Percentiles rank a stretch among this genome's conserved stretches.
These are phyloP conservation scores for Oryzias celebensis DNA, from an alignment of 2,113 vertebrate genomes.

Conservation along the genomic window DNA sequence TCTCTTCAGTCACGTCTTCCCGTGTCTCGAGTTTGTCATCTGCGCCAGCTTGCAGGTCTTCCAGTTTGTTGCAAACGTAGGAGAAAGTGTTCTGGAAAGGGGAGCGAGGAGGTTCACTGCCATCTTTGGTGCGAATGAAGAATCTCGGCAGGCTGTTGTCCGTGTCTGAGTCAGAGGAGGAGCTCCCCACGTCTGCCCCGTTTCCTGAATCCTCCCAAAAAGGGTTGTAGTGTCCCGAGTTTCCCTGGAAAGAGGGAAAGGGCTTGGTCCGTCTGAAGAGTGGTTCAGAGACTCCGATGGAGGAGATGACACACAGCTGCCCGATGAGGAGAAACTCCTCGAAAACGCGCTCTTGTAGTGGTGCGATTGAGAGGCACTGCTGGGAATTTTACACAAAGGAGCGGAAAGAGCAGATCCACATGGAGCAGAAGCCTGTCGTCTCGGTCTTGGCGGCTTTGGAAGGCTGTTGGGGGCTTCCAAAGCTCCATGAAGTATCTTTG, in stretches of 20 bases:
- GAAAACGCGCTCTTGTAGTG: constrained; percentile 77
- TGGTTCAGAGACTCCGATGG: constrained; percentile 53
- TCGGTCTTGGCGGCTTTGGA: constrained; percentile 83
- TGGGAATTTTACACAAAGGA: constrained; percentile 83
- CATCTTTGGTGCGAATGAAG: constrained; percentile 80
- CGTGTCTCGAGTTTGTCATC: constrained; percentile 30
- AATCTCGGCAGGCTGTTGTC: constrained; percentile 74
- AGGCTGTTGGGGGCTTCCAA: constrained; percentile 83
- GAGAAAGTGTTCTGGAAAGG: constrained; percentile 87
- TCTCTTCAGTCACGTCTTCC: constrained; percentile 34
- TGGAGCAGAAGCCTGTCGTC: constrained; percentile 83
- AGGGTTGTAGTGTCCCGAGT: constrained; percentile 86
- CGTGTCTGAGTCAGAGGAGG: constrained; percentile 72
- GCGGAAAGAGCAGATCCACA: constrained; percentile 89
- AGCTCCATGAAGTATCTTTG: constrained; percentile 78
- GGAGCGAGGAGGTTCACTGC: constrained; percentile 79
- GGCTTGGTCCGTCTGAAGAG: constrained; percentile 53
- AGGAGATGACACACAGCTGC: constrained; percentile 44
- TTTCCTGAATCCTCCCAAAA: constrained; percentile 83
- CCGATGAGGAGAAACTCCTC: constrained; percentile 59
- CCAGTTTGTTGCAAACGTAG: constrained; percentile 88
- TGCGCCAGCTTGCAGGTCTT: constrained; percentile 77
- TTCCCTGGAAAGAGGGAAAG: constrained; percentile 76
- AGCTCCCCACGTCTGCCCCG: constrained; percentile 58
- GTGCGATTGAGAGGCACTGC: constrained; percentile 69